Conservation (phyloP, 2,888 invertebrate genomes). For the Microchrysa polita region DNA sequence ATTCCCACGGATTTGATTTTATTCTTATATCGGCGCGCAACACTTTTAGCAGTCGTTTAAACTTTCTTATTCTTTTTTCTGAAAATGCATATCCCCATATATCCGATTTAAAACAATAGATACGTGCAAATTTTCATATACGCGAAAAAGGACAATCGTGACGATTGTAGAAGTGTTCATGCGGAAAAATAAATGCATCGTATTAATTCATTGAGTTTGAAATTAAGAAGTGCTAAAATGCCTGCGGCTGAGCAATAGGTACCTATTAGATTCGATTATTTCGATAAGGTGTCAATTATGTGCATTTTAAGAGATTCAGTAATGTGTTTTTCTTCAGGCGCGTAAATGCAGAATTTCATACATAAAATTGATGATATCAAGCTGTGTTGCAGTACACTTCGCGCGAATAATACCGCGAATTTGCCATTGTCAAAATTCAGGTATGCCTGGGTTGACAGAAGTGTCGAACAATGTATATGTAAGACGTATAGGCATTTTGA, state of each 20-base stretch:
- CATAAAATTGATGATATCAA: constrained; percentile 4
- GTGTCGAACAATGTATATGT: too few species aligned
- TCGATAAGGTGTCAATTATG: constrained; percentile 41
- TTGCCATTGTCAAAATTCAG: too few species aligned
- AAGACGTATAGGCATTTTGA: too few species aligned
- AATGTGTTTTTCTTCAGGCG: constrained; percentile 22
- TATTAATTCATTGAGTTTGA: neutral
- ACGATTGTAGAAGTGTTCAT: constrained; percentile 34
- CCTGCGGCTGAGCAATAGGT: constrained; percentile 33
- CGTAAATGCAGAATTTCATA: neutral
- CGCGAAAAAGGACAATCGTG: constrained; percentile 30
- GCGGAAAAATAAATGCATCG: constrained; percentile 18
- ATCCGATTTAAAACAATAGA: constrained; percentile 11
- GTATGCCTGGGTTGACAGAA: too few species aligned
- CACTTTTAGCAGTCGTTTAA: neutral
- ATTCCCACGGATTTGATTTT: constrained; percentile 29
- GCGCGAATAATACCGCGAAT: too few species aligned
- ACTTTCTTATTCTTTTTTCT: neutral
- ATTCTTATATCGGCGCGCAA: neutral
- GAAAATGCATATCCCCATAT: neutral
- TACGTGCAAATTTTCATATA: neutral
- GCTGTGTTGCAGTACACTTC: constrained; percentile 10
- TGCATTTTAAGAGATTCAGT: too few species aligned
- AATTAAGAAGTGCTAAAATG: neutral
- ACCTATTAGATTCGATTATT: constrained; percentile 40